Conservation (phyloP, 2,797 vertebrate genomes). For the Gymnocypris eckloni region DNA sequence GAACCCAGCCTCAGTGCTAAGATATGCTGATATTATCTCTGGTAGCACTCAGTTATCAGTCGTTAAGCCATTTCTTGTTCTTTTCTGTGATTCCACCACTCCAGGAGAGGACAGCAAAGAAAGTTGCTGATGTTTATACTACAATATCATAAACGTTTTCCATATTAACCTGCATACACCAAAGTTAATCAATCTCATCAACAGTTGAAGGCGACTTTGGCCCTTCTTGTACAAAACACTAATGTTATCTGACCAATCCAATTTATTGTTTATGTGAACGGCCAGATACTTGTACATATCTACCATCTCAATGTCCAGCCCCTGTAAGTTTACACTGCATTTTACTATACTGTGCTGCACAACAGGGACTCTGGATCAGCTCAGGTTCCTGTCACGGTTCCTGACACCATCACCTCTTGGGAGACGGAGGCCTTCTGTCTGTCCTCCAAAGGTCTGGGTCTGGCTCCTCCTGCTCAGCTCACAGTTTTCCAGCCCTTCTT, state of each 20-base stretch:
- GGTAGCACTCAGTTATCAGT: not conserved
- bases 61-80: not conserved
- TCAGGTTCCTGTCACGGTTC: conserved; percentile 44
- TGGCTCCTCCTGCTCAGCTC: conserved; percentile 72
- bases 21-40: not conserved
- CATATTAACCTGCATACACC: not conserved
- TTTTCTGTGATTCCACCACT: not conserved
- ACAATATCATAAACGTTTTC: not conserved
- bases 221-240: not conserved
- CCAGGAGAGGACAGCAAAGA: not conserved
- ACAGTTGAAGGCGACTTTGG: not conserved
- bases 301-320: not conserved
- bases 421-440: conserved; percentile 54
- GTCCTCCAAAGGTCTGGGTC: conserved; percentile 74
- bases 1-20: not conserved
- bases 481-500: conserved; percentile 83
- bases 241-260: not conserved
- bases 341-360: not conserved
- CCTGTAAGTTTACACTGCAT: not conserved
- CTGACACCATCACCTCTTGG: conserved; percentile 56
- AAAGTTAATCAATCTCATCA: not conserved
- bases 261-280: conserved; percentile 20
- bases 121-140: not conserved
- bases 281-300: not conserved
- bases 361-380: conserved; percentile 56